These are phyloP conservation scores for Rhinoptilus africanus DNA, from an alignment of 2,113 vertebrate genomes.

Conservation along the genomic window DNA sequence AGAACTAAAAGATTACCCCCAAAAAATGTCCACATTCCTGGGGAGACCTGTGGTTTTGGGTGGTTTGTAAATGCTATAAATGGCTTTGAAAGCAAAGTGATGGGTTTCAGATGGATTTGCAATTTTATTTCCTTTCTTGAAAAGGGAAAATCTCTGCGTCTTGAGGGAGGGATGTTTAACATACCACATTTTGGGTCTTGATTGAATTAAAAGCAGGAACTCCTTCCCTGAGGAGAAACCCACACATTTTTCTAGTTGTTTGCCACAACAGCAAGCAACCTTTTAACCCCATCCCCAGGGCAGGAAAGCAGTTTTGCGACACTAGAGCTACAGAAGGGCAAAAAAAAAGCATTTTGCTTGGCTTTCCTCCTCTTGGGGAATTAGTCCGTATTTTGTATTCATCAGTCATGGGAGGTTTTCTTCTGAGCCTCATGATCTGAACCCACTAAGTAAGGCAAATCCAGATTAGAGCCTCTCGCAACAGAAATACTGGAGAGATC, in stretches of 20 bases:
- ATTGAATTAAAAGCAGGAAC: not conserved
- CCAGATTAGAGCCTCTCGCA: not conserved
- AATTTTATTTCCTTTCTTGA: not conserved
- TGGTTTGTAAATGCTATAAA: not conserved
- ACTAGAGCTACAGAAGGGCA: not conserved
- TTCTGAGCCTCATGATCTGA: conserved; percentile 30
- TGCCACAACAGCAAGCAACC: not conserved
- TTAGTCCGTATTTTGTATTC: not conserved
- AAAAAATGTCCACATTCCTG: not conserved
- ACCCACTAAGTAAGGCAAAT: conserved; percentile 35
- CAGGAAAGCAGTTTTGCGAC: not conserved
- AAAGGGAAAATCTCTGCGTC: not conserved
- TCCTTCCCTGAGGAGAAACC: not conserved
- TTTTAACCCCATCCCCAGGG: not conserved
- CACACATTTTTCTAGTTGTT: not conserved
- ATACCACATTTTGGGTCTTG: not conserved
- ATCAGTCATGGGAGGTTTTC: not conserved
- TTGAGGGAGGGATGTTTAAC: not conserved
- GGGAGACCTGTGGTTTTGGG: not conserved
- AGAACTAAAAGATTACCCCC: not conserved
- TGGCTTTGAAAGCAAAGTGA: not conserved
- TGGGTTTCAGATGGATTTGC: not conserved
- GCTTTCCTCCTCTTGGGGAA: not conserved
- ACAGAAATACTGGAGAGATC: not conserved
- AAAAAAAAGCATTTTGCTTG: not conserved